phyloP scores from a whole-genome alignment of 2,888 invertebrate genomes.

The Sympetrum striolatum region DNA sequence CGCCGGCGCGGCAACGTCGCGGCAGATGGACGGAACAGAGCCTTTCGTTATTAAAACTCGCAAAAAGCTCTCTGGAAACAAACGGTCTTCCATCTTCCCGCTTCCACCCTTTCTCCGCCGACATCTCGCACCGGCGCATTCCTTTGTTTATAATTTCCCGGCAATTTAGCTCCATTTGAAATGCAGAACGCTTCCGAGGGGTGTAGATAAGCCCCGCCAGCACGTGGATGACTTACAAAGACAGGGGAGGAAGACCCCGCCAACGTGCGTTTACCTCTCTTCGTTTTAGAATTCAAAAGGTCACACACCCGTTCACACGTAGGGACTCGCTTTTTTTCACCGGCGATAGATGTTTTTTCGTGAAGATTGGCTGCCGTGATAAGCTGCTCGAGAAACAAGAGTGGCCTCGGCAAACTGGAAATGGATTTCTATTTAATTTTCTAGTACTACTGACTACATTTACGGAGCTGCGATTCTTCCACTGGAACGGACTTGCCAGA shows the following conservation, averaged over 20 bases:
- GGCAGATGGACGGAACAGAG: neutral
- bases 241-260: neutral
- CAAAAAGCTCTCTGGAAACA: neutral
- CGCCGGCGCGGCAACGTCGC: neutral
- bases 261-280: neutral
- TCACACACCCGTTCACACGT: neutral
- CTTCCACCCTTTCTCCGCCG: neutral
- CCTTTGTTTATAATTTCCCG: neutral
- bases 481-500: neutral
- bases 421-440: slow-evolving; percentile 20
- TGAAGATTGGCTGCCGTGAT: slow-evolving; percentile 2
- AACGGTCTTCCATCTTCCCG: neutral
- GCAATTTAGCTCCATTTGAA: neutral
- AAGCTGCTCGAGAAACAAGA: slow-evolving; percentile 4
- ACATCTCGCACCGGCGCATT: neutral
- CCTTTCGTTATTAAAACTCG: neutral
- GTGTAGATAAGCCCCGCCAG: neutral
- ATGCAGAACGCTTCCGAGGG: neutral
- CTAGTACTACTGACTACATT: slow-evolving; percentile 4
- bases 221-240: neutral
- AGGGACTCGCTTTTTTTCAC: neutral
- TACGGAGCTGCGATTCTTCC: neutral
- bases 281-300: slow-evolving; percentile 24
- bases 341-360: neutral
- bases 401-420: neutral